Conservation (phyloP, 2,888 invertebrate genomes). For the Philereme vetulata region DNA sequence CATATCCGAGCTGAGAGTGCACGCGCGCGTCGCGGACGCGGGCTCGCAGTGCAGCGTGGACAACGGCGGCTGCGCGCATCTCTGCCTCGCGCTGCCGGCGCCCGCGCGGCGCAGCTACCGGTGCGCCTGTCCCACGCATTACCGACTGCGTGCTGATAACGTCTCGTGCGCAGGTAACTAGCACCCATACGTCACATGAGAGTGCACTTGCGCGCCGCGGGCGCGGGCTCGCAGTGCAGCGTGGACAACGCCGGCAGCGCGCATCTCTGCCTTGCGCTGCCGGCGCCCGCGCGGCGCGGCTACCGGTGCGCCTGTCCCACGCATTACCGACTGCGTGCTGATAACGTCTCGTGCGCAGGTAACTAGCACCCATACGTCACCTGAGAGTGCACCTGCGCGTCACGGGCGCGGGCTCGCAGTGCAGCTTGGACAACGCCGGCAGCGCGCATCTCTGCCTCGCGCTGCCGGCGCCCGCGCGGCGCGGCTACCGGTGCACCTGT, state of each 20-base stretch:
- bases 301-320: slow-evolving; percentile 92
- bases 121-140: slow-evolving; percentile 95
- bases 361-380: too few relatives aligned
- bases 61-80: slow-evolving; percentile 93
- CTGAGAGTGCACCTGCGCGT: slow-evolving; percentile 87
- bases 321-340: slow-evolving; percentile 88
- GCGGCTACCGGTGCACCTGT: slow-evolving; percentile 87
- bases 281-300: slow-evolving; percentile 62
- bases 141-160: slow-evolving; percentile 86
- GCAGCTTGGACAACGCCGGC: slow-evolving; percentile 91
- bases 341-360: slow-evolving; percentile 89
- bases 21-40: slow-evolving; percentile 72
- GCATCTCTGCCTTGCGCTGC: slow-evolving; percentile 91
- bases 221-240: slow-evolving; percentile 78
- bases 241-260: slow-evolving; percentile 92
- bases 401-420: slow-evolving; percentile 54
- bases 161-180: slow-evolving; percentile 86
- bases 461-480: slow-evolving; percentile 73
- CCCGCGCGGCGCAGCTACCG: slow-evolving; percentile 59
- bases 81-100: slow-evolving; percentile 89
- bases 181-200: too few relatives aligned
- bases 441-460: slow-evolving; percentile 93
- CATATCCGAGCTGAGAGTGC: slow-evolving; percentile 88
- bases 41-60: slow-evolving; percentile 84
- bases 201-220: slow-evolving; percentile 83